Conservation (phyloP, 2,797 vertebrate species). For the Steatocranus sp. region DNA sequence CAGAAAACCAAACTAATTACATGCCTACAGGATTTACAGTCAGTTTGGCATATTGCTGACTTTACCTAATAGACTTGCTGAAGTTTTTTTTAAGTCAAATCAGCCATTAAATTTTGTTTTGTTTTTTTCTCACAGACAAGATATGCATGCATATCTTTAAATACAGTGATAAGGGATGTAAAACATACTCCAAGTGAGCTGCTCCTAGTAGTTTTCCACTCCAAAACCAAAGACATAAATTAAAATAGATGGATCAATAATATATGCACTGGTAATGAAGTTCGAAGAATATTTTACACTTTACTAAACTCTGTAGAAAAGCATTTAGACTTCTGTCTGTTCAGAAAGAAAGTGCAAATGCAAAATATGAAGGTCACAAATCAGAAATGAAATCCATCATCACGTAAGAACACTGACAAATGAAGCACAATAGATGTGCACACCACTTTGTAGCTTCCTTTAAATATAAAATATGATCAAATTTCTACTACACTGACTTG, state of each 20-base stretch:
- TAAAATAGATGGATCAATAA: background rate
- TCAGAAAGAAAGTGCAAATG: background rate
- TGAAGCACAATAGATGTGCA: background rate
- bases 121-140: background rate
- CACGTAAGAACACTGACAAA: background rate
- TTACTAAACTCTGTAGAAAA: background rate
- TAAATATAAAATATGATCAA: background rate
- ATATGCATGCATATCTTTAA: background rate
- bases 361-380: background rate
- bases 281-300: background rate
- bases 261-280: background rate
- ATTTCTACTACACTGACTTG: background rate
- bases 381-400: background rate
- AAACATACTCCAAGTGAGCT: background rate
- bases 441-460: background rate
- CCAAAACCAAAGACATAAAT: background rate
- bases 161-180: background rate
- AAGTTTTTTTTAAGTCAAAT: constrained; percentile 26
- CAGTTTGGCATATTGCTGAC: constrained; percentile 44
- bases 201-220: background rate
- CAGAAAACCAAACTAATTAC: constrained; percentile 57
- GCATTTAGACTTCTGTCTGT: background rate
- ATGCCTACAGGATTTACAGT: constrained; percentile 54
- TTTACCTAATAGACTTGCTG: background rate
- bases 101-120: background rate